These are phyloP conservation scores for Cephonodes hylas DNA, from an alignment of 2,888 invertebrate species.

Conservation along the genomic window DNA sequence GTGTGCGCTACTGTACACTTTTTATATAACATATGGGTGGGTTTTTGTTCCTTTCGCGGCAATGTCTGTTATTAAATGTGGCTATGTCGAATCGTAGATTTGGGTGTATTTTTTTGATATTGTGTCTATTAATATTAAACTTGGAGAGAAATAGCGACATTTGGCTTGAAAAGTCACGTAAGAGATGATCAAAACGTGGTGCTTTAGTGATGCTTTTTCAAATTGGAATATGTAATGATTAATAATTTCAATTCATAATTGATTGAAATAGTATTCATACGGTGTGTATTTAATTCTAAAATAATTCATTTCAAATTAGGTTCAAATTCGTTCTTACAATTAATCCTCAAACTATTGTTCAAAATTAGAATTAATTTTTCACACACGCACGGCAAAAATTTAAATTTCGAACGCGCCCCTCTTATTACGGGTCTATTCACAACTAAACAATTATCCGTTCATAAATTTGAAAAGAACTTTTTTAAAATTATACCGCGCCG, in stretches of 20 bases:
- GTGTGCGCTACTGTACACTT: background rate
- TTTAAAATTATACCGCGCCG: slow-evolving; percentile 21
- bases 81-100: background rate
- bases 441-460: slow-evolving; percentile 36
- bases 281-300: background rate
- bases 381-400: slow-evolving; percentile 11
- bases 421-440: slow-evolving; percentile 22
- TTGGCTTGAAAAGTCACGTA: too few relatives aligned
- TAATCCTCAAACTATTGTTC: background rate
- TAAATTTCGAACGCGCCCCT: slow-evolving; percentile 3
- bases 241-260: too few relatives aligned
- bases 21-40: background rate
- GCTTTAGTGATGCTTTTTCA: too few relatives aligned
- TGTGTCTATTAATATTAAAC: background rate
- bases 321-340: background rate
- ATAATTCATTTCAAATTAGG: background rate
- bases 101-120: too few relatives aligned
- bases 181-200: too few relatives aligned
- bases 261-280: too few relatives aligned
- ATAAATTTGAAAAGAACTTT: slow-evolving; percentile 38
- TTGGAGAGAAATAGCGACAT: too few relatives aligned
- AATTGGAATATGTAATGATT: too few relatives aligned
- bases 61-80: background rate
- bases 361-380: background rate
- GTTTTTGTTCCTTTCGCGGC: background rate